Base-by-base conservation (phyloP, 2,888 invertebrate genomes). In the Altica lythri region DNA sequence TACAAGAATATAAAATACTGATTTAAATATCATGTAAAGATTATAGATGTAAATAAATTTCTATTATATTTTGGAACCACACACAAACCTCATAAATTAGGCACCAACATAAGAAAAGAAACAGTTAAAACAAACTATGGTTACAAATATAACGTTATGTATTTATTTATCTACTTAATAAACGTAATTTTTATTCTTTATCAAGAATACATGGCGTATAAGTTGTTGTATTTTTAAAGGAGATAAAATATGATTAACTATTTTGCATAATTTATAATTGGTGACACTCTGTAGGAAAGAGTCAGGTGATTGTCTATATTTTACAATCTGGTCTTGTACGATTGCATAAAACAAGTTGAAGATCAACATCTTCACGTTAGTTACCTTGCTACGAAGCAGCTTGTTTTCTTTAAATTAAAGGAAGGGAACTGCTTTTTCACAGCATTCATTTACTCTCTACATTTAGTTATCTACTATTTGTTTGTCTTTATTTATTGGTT, bases 301-400 rank as follows among this genome's bases (percentile, higher is more conserved):
- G 47, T 46, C 57, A 49, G 53, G 50, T 58, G 53, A 57, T 60
- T 60, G 60, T 62, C 61, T 56, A 59, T 54, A 63, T 60, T 60
- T 63, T 57, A 59, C 61, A 60, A 60, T 40, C 60, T 56, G 53
- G 60, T 62, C 62, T 55, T 58, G 60, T 60, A 53, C 56, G 60
- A 62, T 58, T 58, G 57, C 55, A 62, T 60, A 59, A 60, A 62
- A 62, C 60, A 59, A 62, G 57, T 57, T 50, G 60, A 59, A 60
- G 58, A 62, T 61, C 59, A 56, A 61, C 62, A 60, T 60, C 60
- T 60, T 56, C 43, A 53, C 51, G 55, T 55, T 59, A 55, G 61
- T 61, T 57, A 46, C 51, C 51, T 56, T 48, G 57, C 42, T 53
- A 37, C 53, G 40, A 35, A 35, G 53, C 53, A 48, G 48, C 43